A percentile compares a stretch with the other conserved stretches of the same genome.
Conservation (phyloP, 2,888 invertebrate species). For the Pomacea canaliculata region DNA sequence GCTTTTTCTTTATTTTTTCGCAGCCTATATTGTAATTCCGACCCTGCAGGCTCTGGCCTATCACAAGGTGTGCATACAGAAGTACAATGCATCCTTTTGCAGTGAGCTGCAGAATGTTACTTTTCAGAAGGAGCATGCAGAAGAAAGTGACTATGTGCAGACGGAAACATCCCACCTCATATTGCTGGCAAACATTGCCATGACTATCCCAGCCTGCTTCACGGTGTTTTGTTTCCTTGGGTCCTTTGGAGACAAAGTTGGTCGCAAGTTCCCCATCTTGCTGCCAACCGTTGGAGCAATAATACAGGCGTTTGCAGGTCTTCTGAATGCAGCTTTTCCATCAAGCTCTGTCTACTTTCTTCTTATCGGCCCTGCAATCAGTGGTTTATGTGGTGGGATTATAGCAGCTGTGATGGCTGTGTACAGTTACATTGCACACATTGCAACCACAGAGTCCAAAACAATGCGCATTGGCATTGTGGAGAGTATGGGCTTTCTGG, state of each 20-base stretch:
- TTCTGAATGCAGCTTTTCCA: conserved; percentile 61
- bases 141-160: conserved; percentile 59
- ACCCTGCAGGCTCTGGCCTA: conserved; percentile 70
- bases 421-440: conserved; percentile 86
- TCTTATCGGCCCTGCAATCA: conserved; percentile 67
- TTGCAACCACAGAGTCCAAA: conserved; percentile 78
- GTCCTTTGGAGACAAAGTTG: conserved; percentile 69
- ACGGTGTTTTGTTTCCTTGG: conserved; percentile 63
- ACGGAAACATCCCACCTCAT: conserved; percentile 65
- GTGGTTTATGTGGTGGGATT: conserved; percentile 70
- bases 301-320: conserved; percentile 44
- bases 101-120: conserved; percentile 46
- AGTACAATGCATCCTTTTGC: conserved; percentile 43
- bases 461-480: conserved; percentile 85
- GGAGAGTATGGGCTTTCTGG: conserved; percentile 84
- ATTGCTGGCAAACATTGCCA: conserved; percentile 63
- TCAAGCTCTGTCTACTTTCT: conserved; percentile 52
- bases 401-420: conserved; percentile 69
- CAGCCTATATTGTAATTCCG: conserved; percentile 73
- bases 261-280: conserved; percentile 70
- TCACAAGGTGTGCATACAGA: conserved; percentile 66
- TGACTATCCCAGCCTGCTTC: conserved; percentile 64
- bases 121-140: conserved; percentile 32
- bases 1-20: conserved; percentile 90
- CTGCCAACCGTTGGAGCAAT: conserved; percentile 69